Conservation (phyloP, 1,140 invertebrate species). For the Dryas iulia region DNA sequence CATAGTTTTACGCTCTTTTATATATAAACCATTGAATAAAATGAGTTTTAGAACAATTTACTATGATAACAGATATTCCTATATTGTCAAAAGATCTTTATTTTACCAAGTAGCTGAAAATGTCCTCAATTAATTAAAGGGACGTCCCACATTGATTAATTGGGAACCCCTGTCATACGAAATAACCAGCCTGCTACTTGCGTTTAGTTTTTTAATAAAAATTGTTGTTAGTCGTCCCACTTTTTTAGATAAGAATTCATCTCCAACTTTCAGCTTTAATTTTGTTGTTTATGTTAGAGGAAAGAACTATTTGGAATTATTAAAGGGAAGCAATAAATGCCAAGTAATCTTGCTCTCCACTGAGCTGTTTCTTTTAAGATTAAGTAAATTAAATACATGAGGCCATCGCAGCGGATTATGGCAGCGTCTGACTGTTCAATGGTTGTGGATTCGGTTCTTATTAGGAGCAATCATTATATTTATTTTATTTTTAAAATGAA, state of each 20-base stretch:
- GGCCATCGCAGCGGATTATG: too few relatives aligned
- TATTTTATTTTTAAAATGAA: too few relatives aligned
- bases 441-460: too few relatives aligned
- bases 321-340: too few relatives aligned
- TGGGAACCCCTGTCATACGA: background rate
- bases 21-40: background rate
- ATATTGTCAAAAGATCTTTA: background rate
- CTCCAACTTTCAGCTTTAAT: background rate
- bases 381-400: too few relatives aligned
- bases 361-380: too few relatives aligned
- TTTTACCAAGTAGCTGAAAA: background rate
- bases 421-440: too few relatives aligned
- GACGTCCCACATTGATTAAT: background rate
- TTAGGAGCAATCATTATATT: too few relatives aligned
- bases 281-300: background rate
- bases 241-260: background rate
- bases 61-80: background rate
- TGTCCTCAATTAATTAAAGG: background rate
- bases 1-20: background rate
- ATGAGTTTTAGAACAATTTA: background rate
- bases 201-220: background rate
- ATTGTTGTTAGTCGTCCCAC: background rate
- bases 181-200: background rate
- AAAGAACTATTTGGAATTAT: background rate
- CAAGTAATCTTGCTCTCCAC: too few relatives aligned